Base-by-base conservation (phyloP, 2,888 invertebrate species). In the Nomada lathburiana region DNA sequence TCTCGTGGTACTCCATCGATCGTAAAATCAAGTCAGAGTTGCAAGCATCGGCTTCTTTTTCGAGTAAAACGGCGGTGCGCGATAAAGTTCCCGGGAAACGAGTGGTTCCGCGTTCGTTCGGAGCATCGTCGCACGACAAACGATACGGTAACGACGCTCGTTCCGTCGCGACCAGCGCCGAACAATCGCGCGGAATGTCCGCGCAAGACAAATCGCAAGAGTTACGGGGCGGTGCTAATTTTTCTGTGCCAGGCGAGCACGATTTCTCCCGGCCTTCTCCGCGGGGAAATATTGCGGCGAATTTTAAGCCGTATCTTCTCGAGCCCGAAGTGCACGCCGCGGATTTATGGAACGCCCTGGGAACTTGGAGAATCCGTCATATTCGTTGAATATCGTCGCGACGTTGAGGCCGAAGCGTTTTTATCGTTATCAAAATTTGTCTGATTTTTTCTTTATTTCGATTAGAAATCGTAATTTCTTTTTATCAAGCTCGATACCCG, bases 121-220 rank as follows among this genome's bases (percentile, higher is more conserved):
- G 65, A 64, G 70, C 69, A 82, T 79, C 78, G 59, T 64, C 29
- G 70, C 53, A 11, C 64, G 64, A 50, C 71, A 74, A 85, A 84
- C 85, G 85, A 85, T 85, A 85, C 79, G 74, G 75, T 76, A 82
- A 80, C 72, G 80, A 82, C 76, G 70, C 77, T 67, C 85, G 82
- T 85, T 85, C 74, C 70, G 62, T 69, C 64, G 60, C 67, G 73
- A 53, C 62, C 42, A 64, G 62, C 78, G 50, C 73, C 71, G 67
- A 67, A 79, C 83, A 73, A 84, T 67, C 73, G 70, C 77, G 74
- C 52, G 62, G 68, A 81, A 80, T 42, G 80, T 67, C 80, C 65
- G 71, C 67, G 62, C 69, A 57, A 81, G 81, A 82, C 81, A 82
- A 82, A 82, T 82, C 70, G 69, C 50, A 55, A 44, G 81, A 75